Base-by-base conservation (phyloP, 2,113 vertebrate genomes). In the Mesoclemmys tuberculata region DNA sequence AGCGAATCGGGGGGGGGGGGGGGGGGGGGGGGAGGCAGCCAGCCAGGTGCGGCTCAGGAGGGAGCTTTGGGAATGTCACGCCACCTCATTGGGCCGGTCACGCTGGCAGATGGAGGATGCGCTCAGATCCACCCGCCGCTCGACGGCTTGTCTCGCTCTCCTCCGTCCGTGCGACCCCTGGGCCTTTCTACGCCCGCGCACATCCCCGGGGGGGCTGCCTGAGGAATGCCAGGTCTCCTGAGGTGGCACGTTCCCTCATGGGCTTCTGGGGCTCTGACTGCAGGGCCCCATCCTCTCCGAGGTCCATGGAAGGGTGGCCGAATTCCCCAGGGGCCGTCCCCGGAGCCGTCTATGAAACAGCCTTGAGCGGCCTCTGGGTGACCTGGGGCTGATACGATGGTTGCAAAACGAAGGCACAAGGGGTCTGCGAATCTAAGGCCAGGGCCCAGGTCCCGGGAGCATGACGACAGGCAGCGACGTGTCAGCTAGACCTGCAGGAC, bases 41-140 rank as follows among this genome's bases (percentile, higher is more conserved):
- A 74, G 68, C 9, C 38, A 26, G 71, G 71, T 41, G 71, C 19
- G 10, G 41, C 71, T 24, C 71, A 3, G 24, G 41, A 38, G 71
- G 10, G 29, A 48, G n/a, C 3, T 8, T 35, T 3, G 24, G 80
- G 38, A 29, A 56, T 56, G 52, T 82, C 52, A 82, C 38, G 52
- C 52, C n/a, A 5, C 35, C 52, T 55, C 52, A 54, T 26, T 21
- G 10, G n/a, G 49, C 51, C 21, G 11, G 84, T 52, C 79, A 9
- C 38, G 0, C 18, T 2, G 5, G 6, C 44, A 54, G 4, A 13
- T 0, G 2, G 54, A 44, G 71, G 41, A 26, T 44, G 11, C 24
- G 38, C 71, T 44, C 22, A 5, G 79, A 48, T 11, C 27, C 6
- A 1, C 49, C 0, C 0, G 27, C 3, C 5, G 2, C 21, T 78